phyloP scores from a whole-genome alignment of 1,140 invertebrate genomes.

The Manduca sexta region DNA sequence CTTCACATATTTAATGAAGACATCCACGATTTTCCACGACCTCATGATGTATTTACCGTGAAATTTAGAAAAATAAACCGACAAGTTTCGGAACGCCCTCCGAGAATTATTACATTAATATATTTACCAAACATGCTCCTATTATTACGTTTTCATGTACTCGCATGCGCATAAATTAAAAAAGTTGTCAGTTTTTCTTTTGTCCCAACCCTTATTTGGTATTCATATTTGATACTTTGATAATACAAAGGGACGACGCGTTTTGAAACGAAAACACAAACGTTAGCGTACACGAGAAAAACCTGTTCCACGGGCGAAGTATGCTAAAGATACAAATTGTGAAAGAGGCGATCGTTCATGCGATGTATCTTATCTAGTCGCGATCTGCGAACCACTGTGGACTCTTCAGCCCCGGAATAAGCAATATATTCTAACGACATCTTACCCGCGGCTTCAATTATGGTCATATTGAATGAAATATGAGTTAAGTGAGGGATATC shows the following conservation, averaged over 20 bases:
- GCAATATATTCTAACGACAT: slow-evolving; percentile 44
- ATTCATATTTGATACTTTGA: slow-evolving; percentile 72
- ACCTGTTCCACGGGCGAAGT: slow-evolving; percentile 64
- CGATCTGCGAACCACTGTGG: slow-evolving; percentile 37
- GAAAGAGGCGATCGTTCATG: slow-evolving; percentile 67
- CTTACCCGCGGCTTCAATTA: slow-evolving; percentile 56
- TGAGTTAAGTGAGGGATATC: slow-evolving; percentile 70
- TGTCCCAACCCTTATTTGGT: slow-evolving; percentile 71
- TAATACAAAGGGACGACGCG: slow-evolving; percentile 63
- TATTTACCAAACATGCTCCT: slow-evolving; percentile 72
- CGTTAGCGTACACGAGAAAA: slow-evolving; percentile 60
- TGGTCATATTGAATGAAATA: slow-evolving; percentile 69
- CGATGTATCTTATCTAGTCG: slow-evolving; percentile 46
- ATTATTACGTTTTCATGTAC: slow-evolving; percentile 73
- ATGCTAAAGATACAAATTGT: slow-evolving; percentile 71
- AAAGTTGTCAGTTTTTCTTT: slow-evolving; percentile 67
- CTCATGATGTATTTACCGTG: slow-evolving; percentile 64
- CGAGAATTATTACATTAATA: slow-evolving; percentile 68
- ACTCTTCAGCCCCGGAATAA: slow-evolving; percentile 46
- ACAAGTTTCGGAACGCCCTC: slow-evolving; percentile 41
- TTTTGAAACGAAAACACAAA: slow-evolving; percentile 60
- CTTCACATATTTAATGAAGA: slow-evolving; percentile 51
- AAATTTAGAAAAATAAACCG: slow-evolving; percentile 65
- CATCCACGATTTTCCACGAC: slow-evolving; percentile 57
- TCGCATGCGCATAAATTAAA: slow-evolving; percentile 71